Evolutionary conservation across 2,113 vertebrate genomes (phyloP).

Genomic region (Salminus brasiliensis): DNA sequence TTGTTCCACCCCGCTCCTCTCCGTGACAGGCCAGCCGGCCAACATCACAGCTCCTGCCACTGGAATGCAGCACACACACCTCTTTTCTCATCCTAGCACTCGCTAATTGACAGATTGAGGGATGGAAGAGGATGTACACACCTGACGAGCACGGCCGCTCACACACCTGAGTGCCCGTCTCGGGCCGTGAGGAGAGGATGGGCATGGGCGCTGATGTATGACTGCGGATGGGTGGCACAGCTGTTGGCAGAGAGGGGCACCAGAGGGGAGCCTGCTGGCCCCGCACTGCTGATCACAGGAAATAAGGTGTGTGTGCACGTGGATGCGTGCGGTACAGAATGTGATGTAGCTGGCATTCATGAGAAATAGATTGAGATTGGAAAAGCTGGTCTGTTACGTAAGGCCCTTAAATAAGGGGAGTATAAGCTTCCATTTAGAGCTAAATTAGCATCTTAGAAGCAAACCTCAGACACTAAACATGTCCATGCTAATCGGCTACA

Average conservation of each 20-base stretch:
- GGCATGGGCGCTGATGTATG: slow-evolving; percentile 73
- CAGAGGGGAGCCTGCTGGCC: slow-evolving; percentile 60
- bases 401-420: slow-evolving; percentile 61
- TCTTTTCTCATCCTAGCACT: slow-evolving; percentile 12
- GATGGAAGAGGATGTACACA: slow-evolving; percentile 56
- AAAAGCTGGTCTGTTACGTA: slow-evolving; percentile 73
- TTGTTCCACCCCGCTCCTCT: slow-evolving; percentile 37
- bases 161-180: slow-evolving; percentile 55
- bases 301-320: slow-evolving; percentile 56
- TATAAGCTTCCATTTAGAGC: not conserved
- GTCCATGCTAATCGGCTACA: not conserved
- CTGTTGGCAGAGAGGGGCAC: slow-evolving; percentile 71
- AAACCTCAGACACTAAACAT: not conserved
- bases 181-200: slow-evolving; percentile 28
- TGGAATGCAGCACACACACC: slow-evolving; percentile 33
- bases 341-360: slow-evolving; percentile 67
- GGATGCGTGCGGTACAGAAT: slow-evolving; percentile 37
- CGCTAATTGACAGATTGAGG: slow-evolving; percentile 62
- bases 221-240: slow-evolving; percentile 72
- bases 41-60: slow-evolving; percentile 27
- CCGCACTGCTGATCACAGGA: slow-evolving; percentile 67
- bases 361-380: slow-evolving; percentile 80
- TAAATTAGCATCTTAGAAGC: too few relatives aligned
- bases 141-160: slow-evolving; percentile 51
- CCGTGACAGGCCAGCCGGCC: slow-evolving; percentile 48